A percentile compares a stretch with the other conserved stretches of the same genome.
Conservation (phyloP, 2,888 invertebrate species). For the Parapristionchus giblindavisi region DNA sequence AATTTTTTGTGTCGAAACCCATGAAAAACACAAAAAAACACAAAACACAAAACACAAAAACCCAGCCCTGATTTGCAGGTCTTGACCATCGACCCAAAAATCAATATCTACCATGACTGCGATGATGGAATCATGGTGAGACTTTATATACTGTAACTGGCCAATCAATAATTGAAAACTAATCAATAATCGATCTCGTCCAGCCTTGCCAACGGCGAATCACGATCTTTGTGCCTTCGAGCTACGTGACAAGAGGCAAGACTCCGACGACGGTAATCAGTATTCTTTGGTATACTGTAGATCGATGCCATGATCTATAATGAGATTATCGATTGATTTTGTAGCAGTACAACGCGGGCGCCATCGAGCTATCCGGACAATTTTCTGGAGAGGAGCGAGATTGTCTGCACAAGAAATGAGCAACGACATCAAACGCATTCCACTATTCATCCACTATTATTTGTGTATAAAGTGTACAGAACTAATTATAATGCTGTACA, state of each 20-base stretch:
- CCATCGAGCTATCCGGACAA: conserved; percentile 32
- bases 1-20: no score
- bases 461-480: no score
- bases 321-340: conserved; percentile 18
- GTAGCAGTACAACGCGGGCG: conserved; percentile 32
- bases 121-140: conserved; percentile 39
- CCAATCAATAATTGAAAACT: background rate
- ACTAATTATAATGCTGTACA: no score
- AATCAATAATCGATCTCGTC: background rate
- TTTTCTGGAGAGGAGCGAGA: conserved; percentile 28
- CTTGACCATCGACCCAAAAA: conserved; percentile 36
- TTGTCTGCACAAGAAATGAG: conserved; percentile 13
- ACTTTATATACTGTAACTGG: background rate
- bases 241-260: conserved; percentile 26
- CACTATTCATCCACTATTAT: no score
- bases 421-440: no score
- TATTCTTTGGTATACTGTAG: no score
- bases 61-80: no score
- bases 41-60: no score
- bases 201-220: conserved; percentile 35
- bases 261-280: conserved; percentile 33
- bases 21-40: no score
- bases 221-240: conserved; percentile 11
- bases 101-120: conserved; percentile 41
- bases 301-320: no score